phyloP scores from a whole-genome alignment of 2,888 invertebrate genomes.

The Caenorhabditis sp. region DNA sequence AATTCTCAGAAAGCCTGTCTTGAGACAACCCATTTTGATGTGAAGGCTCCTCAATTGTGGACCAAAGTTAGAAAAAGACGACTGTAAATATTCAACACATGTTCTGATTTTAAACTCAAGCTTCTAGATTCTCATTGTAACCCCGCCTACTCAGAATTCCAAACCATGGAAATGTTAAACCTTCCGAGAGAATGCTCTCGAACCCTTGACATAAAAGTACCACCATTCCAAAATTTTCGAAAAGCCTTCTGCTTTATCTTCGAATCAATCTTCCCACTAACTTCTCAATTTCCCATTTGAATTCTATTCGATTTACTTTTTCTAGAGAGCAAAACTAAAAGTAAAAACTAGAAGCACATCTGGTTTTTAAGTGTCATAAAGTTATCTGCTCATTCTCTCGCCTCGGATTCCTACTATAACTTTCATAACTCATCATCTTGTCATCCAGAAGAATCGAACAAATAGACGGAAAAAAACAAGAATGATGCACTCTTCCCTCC shows the following conservation, averaged over 20 bases:
- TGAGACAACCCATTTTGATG: too few relatives aligned
- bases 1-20: too few relatives aligned
- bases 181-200: too few relatives aligned
- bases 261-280: slow-evolving; percentile 21
- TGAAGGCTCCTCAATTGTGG: too few relatives aligned
- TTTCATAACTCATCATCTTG: slow-evolving; percentile 40
- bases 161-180: too few relatives aligned
- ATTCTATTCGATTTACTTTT: not conserved
- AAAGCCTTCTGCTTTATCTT: not conserved
- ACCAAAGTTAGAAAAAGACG: too few relatives aligned
- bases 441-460: not conserved
- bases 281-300: slow-evolving; percentile 1
- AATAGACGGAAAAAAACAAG: not conserved
- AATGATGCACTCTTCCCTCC: slow-evolving; percentile 1
- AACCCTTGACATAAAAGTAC: not conserved
- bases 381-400: slow-evolving; percentile 8
- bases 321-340: not conserved
- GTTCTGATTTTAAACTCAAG: too few relatives aligned
- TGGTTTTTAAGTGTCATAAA: slow-evolving; percentile 44
- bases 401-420: slow-evolving; percentile 27
- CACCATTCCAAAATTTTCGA: not conserved
- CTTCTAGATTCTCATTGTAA: too few relatives aligned
- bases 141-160: too few relatives aligned
- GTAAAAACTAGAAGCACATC: slow-evolving; percentile 20
- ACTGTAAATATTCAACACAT: too few relatives aligned